Evolutionary conservation across 2,797 vertebrate species (phyloP), one percentile per base, ranked within the genome.

Genomic region (Fratercula arctica): DNA sequence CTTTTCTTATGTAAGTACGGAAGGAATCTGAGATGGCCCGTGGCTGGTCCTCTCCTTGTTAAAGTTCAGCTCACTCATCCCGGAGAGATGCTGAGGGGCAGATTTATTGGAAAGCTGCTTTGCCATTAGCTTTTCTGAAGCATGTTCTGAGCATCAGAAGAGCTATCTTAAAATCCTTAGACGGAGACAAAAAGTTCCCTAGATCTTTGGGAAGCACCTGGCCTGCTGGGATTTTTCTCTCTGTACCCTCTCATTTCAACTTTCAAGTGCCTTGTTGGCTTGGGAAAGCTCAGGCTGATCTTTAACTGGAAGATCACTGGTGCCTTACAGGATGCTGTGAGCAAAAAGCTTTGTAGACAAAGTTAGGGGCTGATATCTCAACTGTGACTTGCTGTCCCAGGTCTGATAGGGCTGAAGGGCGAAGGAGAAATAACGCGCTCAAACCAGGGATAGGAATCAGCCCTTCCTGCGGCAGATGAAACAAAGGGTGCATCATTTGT

Each of bases 401-500:
- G 10, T 41, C 60, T 35, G 60, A 23, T 21, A 29, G 37, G 35
- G 24, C 70, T 63, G 69, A 79, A 63, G 10, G 57, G 6, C 1
- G 11, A 57, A 80, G 29, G 74, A 66, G 63, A 48, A 80, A 53
- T n/a, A 68, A 28, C 64, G 18, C 21, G 31, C 39, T 25, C 35
- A 63, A 70, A 64, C 9, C 69, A 41, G 45, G 28, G 35, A 13
- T 7, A 18, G 8, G 26, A 60, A 31, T 24, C 35, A 39, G 28
- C 2, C 0, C 14, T 28, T 37, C 43, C 28, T 28, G 41, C 67
- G 63, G 69, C 56, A 54, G 28, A 2, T 45, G 9, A 43, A 78
- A 66, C 15, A 21, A n/a, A 10, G 16, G 9, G 1, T 16, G 14
- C 15, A 3, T 33, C 2, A 1, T 15, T 48, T 26, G 4, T 48